Conservation (phyloP, 2,113 vertebrate genomes). For the Polypterus senegalus region DNA sequence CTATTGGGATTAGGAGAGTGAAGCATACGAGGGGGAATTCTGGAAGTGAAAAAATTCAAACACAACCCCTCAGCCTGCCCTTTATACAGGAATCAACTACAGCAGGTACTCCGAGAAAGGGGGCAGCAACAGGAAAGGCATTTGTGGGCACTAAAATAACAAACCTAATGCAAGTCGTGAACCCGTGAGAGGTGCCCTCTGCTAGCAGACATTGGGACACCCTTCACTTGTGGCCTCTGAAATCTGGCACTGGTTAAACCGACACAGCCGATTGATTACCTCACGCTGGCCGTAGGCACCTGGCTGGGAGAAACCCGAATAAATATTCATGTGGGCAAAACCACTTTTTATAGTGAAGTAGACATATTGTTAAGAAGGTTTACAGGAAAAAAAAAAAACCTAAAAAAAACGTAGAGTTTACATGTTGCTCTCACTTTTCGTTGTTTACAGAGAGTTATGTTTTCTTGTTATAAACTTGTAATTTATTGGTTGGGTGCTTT, state of each 20-base stretch:
- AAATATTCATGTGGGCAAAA: neutral
- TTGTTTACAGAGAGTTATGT: constrained; percentile 20
- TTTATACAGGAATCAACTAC: constrained; percentile 4
- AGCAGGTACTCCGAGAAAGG: constrained; percentile 12
- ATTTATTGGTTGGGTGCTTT: constrained; percentile 30
- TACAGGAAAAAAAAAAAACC: constrained; percentile 26
- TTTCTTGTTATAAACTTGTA: constrained; percentile 10
- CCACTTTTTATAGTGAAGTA: constrained; percentile 3
- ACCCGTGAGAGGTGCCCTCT: neutral
- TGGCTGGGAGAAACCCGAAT: constrained; percentile 2
- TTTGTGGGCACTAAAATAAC: neutral
- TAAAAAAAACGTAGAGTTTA: constrained; percentile 19
- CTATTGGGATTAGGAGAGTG: no score
- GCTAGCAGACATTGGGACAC: neutral
- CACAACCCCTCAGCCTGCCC: no score
- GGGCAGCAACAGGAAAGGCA: neutral
- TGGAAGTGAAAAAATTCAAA: no score
- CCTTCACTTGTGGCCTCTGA: neutral
- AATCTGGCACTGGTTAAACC: neutral
- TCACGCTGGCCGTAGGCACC: constrained; percentile 1
- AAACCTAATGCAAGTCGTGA: neutral
- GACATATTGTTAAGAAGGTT: constrained; percentile 20
- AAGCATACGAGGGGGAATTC: no score
- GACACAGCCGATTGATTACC: neutral
- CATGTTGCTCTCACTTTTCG: constrained; percentile 15